Evolutionary conservation across 2,797 vertebrate genomes (phyloP), one percentile per base, ranked within the genome.

Genomic region (Lacerta bilineata): DNA sequence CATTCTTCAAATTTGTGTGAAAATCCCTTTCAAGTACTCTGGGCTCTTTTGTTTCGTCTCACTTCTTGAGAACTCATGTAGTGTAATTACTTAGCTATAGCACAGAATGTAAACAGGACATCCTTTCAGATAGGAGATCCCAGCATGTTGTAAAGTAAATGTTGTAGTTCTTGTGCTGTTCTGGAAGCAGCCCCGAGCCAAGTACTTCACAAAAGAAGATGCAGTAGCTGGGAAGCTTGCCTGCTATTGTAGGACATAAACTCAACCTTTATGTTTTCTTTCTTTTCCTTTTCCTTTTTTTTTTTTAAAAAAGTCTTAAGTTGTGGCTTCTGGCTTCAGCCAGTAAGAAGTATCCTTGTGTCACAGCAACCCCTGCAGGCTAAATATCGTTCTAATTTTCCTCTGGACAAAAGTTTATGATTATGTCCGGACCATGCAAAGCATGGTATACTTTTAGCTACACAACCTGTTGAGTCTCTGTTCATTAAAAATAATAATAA

Each of bases 71-170:
- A 91, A 92, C 87, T 96, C 94, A 90, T 94, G 93, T 93, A 93
- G 90, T 80, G 91, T 92, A 96, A 93, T 96, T 96, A 92, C 93
- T 94, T 92, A 92, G 93, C 92, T 93, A 91, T 93, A 91, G 85
- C 92, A 93, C 93, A 94, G 93, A 95, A 96, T 96, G 93, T 97
- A 97, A 97, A 97, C 97, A 97, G 97, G 96, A 97, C 96, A 96
- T 97, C 97, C 96, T 97, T 89, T 95, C 90, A 93, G 96, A 97
- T 95, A 97, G 89, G 90, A 95, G 95, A 96, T 95, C 94, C 96
- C 96, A 96, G 95, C 95, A 97, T 96, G 94, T 93, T 91, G 95
- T 95, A 95, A 96, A 95, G 93, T 96, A 94, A 95, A 95, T 95
- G 95, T 94, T 91, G 95, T 93, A 93, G 92, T 93, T 94, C 94